Evolutionary conservation across 2,113 vertebrate species (phyloP).

Genomic region (Chaetodon auriga): DNA sequence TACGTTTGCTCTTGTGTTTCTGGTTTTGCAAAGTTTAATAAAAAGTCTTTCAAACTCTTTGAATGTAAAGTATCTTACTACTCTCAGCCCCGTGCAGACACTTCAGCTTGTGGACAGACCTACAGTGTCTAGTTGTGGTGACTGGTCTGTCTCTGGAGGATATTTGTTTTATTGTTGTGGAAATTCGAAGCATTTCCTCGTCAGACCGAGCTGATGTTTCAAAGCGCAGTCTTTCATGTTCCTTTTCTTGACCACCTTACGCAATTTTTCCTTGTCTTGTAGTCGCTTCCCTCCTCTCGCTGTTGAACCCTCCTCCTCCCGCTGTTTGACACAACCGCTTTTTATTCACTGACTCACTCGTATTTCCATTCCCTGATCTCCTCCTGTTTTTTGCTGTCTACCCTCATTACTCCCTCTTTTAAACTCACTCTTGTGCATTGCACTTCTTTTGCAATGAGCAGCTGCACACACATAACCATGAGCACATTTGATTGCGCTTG

Average conservation of each 20-base stretch:
- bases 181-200: not conserved
- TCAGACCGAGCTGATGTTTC: conserved; percentile 1
- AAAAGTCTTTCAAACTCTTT: no score
- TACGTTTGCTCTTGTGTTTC: no score
- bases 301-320: conserved; percentile 29
- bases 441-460: conserved; percentile 37
- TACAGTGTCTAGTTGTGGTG: no score
- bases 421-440: conserved; percentile 21
- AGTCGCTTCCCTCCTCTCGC: not conserved
- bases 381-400: conserved; percentile 24
- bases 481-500: conserved; percentile 18
- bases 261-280: conserved; percentile 56
- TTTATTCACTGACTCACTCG: conserved; percentile 64
- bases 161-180: no score
- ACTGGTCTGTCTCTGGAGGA: no score
- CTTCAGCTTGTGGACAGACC: no score
- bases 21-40: no score
- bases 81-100: no score
- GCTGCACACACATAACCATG: not conserved
- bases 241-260: conserved; percentile 34
- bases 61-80: no score
- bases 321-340: conserved; percentile 27
- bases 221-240: not conserved
- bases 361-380: conserved; percentile 53
- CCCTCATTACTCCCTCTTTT: conserved; percentile 11